A percentile compares a stretch with the other conserved stretches of the same genome.
Evolutionary conservation across 2,113 vertebrate species (phyloP).

Genomic region (Cyprinodon variegatus): DNA sequence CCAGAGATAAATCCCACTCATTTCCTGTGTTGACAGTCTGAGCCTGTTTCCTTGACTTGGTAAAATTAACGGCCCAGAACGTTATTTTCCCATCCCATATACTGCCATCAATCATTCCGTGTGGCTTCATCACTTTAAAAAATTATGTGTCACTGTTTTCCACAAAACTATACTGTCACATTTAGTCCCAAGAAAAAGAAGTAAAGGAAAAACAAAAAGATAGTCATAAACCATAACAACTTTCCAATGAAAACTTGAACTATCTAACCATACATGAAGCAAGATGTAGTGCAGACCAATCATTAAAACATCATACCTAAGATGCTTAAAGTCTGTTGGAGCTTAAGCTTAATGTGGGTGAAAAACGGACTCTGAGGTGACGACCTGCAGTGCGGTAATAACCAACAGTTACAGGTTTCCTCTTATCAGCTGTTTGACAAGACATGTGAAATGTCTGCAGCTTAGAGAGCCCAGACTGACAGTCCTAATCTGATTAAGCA

Average conservation of each 20-base stretch:
- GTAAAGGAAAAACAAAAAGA: conserved; percentile 27
- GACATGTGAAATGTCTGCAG: conserved; percentile 12
- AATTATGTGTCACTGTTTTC: conserved; percentile 68
- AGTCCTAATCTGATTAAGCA: conserved; percentile 18
- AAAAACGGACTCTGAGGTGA: conserved; percentile 15
- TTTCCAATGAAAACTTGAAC: conserved; percentile 23
- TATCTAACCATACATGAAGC: conserved; percentile 8
- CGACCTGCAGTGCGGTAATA: neutral
- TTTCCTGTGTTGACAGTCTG: conserved; percentile 74
- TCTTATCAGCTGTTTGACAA: conserved; percentile 16
- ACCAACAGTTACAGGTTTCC: conserved; percentile 7
- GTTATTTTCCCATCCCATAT: conserved; percentile 77
- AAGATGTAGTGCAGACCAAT: conserved; percentile 1
- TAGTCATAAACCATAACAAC: conserved; percentile 22
- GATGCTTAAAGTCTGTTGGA: conserved; percentile 20
- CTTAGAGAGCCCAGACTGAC: conserved; percentile 2
- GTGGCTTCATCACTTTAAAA: conserved; percentile 68
- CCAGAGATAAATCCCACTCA: conserved; percentile 75
- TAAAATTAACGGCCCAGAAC: conserved; percentile 78
- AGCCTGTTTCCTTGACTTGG: conserved; percentile 71
- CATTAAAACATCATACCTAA: conserved; percentile 1
- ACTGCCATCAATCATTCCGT: conserved; percentile 71
- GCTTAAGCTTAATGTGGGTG: neutral
- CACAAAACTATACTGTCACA: conserved; percentile 59
- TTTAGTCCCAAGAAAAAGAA: conserved; percentile 46